phyloP scores from a whole-genome alignment of 2,888 invertebrate species.

The Spicauda simplicius region DNA sequence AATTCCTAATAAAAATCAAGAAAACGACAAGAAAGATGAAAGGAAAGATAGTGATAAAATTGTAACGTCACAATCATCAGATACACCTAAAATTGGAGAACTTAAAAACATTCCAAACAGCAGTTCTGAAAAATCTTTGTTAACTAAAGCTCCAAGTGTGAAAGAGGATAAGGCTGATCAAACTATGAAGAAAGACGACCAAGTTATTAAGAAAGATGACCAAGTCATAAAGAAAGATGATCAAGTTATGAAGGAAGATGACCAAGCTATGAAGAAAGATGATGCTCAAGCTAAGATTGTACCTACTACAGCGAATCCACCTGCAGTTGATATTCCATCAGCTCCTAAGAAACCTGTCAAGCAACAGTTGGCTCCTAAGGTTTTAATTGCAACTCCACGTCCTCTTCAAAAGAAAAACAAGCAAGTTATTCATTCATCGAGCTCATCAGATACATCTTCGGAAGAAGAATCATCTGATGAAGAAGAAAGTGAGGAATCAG shows the following conservation, averaged over 20 bases:
- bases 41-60: constrained; percentile 38
- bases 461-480: constrained; percentile 79
- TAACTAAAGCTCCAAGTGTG: background rate
- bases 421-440: constrained; percentile 71
- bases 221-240: constrained; percentile 9
- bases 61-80: constrained; percentile 1
- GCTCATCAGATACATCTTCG: constrained; percentile 73
- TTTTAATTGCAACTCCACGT: constrained; percentile 86
- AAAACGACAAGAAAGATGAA: constrained; percentile 44
- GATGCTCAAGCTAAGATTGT: constrained; percentile 43
- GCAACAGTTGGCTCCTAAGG: constrained; percentile 82
- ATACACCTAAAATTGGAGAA: constrained; percentile 23
- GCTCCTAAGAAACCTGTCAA: constrained; percentile 68
- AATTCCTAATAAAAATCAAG: constrained; percentile 17
- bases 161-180: constrained; percentile 21
- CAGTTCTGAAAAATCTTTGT: constrained; percentile 3
- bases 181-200: constrained; percentile 9
- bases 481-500: constrained; percentile 66
- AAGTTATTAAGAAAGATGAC: constrained; percentile 11
- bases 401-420: constrained; percentile 83
- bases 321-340: constrained; percentile 7
- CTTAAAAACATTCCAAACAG: constrained; percentile 18
- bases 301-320: constrained; percentile 43
- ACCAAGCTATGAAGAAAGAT: constrained; percentile 2
- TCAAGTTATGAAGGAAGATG: too few species aligned